Evolutionary conservation across 2,113 vertebrate species (phyloP).

Genomic region (Heteronetta atricapilla): DNA sequence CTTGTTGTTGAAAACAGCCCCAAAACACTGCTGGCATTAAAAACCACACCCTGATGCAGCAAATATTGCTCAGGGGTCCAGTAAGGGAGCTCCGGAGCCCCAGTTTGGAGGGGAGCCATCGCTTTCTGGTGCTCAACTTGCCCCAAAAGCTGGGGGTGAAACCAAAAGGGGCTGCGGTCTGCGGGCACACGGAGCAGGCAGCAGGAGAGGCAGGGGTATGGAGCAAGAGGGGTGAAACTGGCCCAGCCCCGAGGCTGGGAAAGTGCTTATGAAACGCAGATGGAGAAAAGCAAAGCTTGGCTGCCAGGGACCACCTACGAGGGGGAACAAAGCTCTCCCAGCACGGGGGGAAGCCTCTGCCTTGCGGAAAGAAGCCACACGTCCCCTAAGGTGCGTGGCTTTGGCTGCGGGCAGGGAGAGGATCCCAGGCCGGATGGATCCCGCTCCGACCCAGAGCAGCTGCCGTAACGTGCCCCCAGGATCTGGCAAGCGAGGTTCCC

Average conservation of each 20-base stretch:
- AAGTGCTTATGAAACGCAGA: not conserved
- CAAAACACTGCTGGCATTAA: accelerated
- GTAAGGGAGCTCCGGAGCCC: not conserved
- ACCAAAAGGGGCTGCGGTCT: not conserved
- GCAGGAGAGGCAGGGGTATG: not conserved
- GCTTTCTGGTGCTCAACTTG: not conserved
- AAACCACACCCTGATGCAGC: not conserved
- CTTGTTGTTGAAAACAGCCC: not conserved
- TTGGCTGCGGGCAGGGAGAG: not conserved
- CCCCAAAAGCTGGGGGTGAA: not conserved
- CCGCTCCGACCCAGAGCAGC: not conserved
- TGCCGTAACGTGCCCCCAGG: accelerated
- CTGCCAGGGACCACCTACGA: not conserved
- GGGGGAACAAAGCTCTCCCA: not conserved
- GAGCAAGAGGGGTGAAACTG: not conserved
- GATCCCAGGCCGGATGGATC: not conserved
- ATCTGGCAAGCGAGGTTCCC: not conserved
- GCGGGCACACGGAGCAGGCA: not conserved
- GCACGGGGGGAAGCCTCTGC: not conserved
- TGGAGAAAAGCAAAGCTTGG: not conserved
- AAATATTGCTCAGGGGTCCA: not conserved
- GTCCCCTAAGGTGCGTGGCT: not conserved
- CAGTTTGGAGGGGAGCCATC: not conserved
- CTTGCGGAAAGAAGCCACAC: accelerated
- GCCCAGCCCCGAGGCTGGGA: not conserved